A percentile compares a stretch with the other conserved stretches of the same genome.
phyloP scores from a whole-genome alignment of 2,113 vertebrate species.

The Arenaria interpres region DNA sequence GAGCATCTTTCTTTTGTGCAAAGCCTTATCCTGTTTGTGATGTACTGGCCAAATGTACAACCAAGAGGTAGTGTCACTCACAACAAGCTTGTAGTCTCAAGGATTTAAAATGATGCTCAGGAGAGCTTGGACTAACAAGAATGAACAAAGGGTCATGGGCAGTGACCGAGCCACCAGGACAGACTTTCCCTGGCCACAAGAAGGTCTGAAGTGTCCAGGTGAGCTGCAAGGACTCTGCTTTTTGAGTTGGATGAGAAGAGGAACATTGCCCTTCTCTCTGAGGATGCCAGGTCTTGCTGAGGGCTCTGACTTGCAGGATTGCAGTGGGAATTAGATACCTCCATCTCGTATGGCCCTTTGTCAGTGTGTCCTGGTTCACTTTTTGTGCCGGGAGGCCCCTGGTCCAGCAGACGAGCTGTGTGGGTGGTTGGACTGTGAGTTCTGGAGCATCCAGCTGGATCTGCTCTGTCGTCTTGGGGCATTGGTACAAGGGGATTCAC shows the following conservation, averaged over 20 bases:
- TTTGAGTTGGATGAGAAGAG: background rate
- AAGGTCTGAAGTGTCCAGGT: background rate
- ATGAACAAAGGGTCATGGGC: background rate
- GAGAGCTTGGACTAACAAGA: background rate
- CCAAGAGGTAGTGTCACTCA: background rate
- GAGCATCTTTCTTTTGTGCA: background rate
- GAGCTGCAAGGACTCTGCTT: background rate
- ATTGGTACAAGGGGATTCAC: background rate
- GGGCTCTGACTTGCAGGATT: background rate
- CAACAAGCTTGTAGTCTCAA: background rate
- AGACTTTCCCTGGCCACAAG: background rate
- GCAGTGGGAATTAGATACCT: background rate
- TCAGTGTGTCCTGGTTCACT: background rate
- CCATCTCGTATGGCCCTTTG: background rate
- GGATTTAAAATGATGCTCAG: background rate
- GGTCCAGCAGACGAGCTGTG: background rate
- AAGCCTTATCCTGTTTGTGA: background rate
- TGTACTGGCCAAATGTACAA: background rate
- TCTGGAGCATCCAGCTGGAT: background rate
- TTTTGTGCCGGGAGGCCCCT: background rate
- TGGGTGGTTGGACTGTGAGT: background rate
- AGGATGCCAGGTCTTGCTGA: background rate
- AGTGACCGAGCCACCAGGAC: background rate
- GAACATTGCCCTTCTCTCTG: background rate
- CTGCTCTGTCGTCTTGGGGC: background rate